Evolutionary conservation across 2,113 vertebrate genomes (phyloP).

Genomic region (Pseudorectes ferrugineus): DNA sequence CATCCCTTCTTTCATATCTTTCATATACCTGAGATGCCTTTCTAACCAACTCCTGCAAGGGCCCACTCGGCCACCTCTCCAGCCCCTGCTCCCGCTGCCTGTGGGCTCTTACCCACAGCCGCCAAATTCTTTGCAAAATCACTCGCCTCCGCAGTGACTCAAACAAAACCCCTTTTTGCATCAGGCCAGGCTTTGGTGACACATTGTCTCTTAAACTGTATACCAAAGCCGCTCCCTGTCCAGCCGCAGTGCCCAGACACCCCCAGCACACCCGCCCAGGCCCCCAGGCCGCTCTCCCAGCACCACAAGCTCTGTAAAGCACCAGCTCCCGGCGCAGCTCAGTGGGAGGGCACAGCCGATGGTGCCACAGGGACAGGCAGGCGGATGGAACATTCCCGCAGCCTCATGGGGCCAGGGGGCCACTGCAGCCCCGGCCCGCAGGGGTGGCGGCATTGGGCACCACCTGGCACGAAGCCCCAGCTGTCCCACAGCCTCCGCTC

Average conservation of each 20-base stretch:
- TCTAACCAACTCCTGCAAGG: too few species aligned
- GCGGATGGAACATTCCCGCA: background rate
- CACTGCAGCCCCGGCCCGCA: background rate
- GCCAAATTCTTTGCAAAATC: background rate
- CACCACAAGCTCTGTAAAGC: background rate
- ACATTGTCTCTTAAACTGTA: constrained; percentile 58
- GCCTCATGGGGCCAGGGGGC: background rate
- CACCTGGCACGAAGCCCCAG: background rate
- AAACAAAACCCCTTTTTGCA: background rate
- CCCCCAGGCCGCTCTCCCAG: too few species aligned
- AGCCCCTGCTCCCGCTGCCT: background rate
- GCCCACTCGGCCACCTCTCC: background rate
- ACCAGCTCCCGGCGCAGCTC: background rate
- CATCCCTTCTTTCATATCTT: too few species aligned
- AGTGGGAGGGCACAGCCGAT: too few species aligned
- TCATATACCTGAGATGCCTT: too few species aligned
- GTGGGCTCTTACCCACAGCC: background rate
- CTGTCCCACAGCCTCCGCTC: too few species aligned
- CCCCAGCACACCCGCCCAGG: too few species aligned
- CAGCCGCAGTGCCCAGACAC: too few species aligned
- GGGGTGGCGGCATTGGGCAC: background rate
- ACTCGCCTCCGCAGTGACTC: background rate
- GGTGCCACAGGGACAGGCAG: background rate
- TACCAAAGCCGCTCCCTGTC: constrained; percentile 68
- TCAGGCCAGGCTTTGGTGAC: background rate